A percentile compares a stretch with the other conserved stretches of the same genome.
These are phyloP conservation scores for Philereme vetulata DNA, from an alignment of 2,888 invertebrate genomes.

Conservation along the genomic window DNA sequence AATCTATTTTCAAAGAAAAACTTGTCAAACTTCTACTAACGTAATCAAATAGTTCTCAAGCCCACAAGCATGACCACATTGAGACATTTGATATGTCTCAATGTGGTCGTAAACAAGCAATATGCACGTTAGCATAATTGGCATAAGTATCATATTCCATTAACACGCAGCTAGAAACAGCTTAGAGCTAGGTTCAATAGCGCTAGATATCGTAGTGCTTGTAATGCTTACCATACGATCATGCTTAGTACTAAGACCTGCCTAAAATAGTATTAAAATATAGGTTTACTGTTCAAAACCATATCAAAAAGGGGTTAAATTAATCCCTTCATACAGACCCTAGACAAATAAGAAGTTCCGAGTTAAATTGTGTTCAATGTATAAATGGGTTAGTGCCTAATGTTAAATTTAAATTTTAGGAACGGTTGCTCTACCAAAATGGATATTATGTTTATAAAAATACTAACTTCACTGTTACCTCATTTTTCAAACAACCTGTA, in stretches of 20 bases:
- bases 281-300: too few relatives aligned
- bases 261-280: background rate
- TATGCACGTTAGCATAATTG: conserved; percentile 67
- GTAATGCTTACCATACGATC: conserved; percentile 41
- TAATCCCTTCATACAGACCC: too few relatives aligned
- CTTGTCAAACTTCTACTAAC: background rate
- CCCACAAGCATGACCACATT: background rate
- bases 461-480: conserved; percentile 10
- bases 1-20: background rate
- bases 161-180: conserved; percentile 20
- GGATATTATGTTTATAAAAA: conserved; percentile 35
- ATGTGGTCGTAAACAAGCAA: conserved; percentile 78
- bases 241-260: conserved; percentile 24
- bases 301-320: too few relatives aligned
- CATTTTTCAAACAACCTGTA: background rate
- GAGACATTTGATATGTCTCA: conserved; percentile 45
- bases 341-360: too few relatives aligned
- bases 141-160: conserved; percentile 29
- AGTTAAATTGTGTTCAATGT: background rate
- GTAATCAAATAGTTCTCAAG: background rate
- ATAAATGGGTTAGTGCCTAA: conserved; percentile 57
- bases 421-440: conserved; percentile 62
- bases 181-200: conserved; percentile 25
- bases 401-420: conserved; percentile 66
- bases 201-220: conserved; percentile 33